A percentile compares a stretch with the other conserved stretches of the same genome.
Evolutionary conservation across 2,797 vertebrate species (phyloP).

Genomic region (Macrochelys suwanniensis): DNA sequence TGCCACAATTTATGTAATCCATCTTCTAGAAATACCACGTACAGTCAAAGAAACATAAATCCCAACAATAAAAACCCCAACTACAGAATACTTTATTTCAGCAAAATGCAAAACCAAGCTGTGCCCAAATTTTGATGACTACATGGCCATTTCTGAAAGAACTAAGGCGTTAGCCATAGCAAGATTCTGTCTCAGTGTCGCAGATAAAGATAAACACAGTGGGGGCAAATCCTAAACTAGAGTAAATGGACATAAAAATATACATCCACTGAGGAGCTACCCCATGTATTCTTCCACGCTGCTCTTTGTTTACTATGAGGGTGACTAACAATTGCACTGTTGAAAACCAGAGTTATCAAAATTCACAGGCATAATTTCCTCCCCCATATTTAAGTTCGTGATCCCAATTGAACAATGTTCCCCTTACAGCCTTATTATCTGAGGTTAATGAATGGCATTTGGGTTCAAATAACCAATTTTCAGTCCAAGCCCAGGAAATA

Average conservation of each 20-base stretch:
- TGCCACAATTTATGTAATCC: accelerated
- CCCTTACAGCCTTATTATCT: background rate
- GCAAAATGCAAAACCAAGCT: background rate
- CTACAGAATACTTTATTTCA: background rate
- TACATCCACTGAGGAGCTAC: background rate
- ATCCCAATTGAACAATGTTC: background rate
- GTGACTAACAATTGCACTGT: background rate
- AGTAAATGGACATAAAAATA: background rate
- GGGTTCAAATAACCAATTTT: background rate
- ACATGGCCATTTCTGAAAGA: background rate
- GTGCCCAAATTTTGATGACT: background rate
- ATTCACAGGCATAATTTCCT: background rate
- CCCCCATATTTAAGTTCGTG: background rate
- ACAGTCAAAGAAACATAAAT: background rate
- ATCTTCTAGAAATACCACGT: background rate
- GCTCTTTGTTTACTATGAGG: background rate
- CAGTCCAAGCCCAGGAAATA: background rate
- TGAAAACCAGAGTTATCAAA: background rate
- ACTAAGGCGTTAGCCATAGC: background rate
- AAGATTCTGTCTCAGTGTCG: background rate
- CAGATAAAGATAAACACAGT: background rate
- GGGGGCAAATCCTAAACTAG: background rate
- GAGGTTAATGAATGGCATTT: background rate
- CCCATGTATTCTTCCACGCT: background rate
- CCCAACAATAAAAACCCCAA: background rate